Evolutionary conservation across 2,888 invertebrate genomes (phyloP), one percentile per base, ranked within the genome.

Genomic region (Erynnis tages): DNA sequence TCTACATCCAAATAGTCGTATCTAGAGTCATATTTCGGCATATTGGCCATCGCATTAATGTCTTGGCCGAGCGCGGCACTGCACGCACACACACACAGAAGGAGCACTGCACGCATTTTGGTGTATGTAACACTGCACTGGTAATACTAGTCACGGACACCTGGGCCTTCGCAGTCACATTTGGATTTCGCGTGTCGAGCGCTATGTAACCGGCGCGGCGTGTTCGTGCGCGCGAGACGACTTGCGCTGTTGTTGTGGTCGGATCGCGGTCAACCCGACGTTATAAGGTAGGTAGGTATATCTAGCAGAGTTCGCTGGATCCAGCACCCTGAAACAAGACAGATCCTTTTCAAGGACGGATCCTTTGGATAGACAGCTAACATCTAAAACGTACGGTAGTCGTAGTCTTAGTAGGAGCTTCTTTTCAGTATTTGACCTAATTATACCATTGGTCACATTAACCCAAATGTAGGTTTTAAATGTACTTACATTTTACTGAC

Each of bases 1-100:
- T 94, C 93, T 17, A 94, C 83, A 72, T 94, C 92, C 61, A 94
- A 79, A 73, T 93, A 92, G 68, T 94, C 94, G 71, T 94, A 94
- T 67, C 93, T 90, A 34, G 73, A 67, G 50, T 89, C 88, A 53
- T 90, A 90, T 75, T 88, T 88, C 1, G 88, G 89, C 79, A 88
- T 71, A 32, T 70, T 67, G 17, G 56, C 62, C 76, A 84, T 80
- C 6, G 75, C 66, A 29, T 75, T 79, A 2, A 73, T 54, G 53
- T 84, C 76, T 62, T 88, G 87, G 45, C 74, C 79, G 29, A 69
- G 64, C 56, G 75, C 83, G 60, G 73, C 69, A 49, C 41, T n/a
- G 69, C 73, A 73, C 47, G 54, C 64, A 65, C 62, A 63, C 54
- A 76, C 74, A 76, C 74, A 76, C 0, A 83, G 52, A 21, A 76